These are phyloP conservation scores for Phrynocephalus vlangalii DNA, from an alignment of 2,797 vertebrate species.

Conservation along the genomic window DNA sequence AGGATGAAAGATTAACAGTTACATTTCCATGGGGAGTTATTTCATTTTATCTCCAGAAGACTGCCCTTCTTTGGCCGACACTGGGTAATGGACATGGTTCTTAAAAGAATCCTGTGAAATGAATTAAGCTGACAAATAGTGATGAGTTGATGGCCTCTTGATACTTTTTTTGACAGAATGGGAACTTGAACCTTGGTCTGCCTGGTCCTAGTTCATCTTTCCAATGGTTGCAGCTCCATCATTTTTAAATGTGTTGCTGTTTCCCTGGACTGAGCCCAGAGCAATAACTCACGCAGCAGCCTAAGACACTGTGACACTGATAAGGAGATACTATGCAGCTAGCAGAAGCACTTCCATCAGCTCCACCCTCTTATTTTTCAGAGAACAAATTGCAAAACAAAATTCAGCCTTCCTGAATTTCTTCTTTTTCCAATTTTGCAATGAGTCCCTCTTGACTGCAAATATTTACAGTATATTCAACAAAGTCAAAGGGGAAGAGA, in stretches of 20 bases:
- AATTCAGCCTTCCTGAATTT: neutral
- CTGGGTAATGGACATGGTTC: neutral
- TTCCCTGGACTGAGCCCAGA: neutral
- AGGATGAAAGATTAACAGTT: neutral
- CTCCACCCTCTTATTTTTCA: neutral
- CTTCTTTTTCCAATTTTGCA: neutral
- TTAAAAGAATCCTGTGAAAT: neutral
- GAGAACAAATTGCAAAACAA: neutral
- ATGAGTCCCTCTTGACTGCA: conserved; percentile 6
- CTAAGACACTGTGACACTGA: neutral
- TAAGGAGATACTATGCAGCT: neutral
- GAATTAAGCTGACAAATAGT: too few species aligned
- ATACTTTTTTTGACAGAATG: neutral
- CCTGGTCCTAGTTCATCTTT: neutral
- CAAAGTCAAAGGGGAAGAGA: neutral
- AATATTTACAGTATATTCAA: neutral
- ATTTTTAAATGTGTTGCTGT: neutral
- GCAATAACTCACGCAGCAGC: neutral
- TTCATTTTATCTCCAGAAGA: neutral
- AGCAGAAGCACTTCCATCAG: neutral
- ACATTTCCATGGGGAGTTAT: neutral
- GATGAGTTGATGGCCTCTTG: neutral
- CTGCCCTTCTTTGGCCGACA: neutral
- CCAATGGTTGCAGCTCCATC: neutral
- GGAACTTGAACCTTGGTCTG: neutral